phyloP scores from a whole-genome alignment of 2,797 vertebrate species.

The Holocentrus rufus region DNA sequence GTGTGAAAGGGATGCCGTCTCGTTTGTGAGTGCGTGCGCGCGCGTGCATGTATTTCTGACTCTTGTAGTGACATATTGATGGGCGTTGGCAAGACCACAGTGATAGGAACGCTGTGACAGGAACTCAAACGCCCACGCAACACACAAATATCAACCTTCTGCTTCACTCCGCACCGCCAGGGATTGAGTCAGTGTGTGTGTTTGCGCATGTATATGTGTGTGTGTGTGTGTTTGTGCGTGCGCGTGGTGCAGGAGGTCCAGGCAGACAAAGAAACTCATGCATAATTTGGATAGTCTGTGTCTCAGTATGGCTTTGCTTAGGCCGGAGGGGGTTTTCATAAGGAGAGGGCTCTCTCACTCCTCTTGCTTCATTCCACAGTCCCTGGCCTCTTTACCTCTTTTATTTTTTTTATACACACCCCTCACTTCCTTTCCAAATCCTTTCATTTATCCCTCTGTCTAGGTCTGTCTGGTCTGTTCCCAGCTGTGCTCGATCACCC shows the following conservation, averaged over 20 bases:
- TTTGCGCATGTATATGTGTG: background rate
- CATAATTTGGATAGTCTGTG: conserved; percentile 54
- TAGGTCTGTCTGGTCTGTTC: conserved; percentile 28
- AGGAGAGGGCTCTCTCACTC: conserved; percentile 26
- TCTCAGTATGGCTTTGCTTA: conserved; percentile 53
- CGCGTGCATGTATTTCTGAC: conserved; percentile 24
- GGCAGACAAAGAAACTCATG: conserved; percentile 65
- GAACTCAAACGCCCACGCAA: conserved; percentile 42
- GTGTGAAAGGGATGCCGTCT: conserved; percentile 19
- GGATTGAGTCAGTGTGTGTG: conserved; percentile 18
- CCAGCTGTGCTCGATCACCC: conserved; percentile 46
- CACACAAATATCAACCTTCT: conserved; percentile 44
- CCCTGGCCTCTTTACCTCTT: conserved; percentile 23
- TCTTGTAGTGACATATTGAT: conserved; percentile 45
- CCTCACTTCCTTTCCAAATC: conserved; percentile 28
- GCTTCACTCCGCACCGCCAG: conserved; percentile 45
- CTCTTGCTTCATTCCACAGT: conserved; percentile 9
- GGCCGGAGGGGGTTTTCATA: conserved; percentile 36
- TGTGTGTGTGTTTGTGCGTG: conserved; percentile 14
- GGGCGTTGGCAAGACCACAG: conserved; percentile 24
- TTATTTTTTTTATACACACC: conserved; percentile 14
- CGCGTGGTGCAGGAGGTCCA: conserved; percentile 33
- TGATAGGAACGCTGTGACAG: conserved; percentile 50
- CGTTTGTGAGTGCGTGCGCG: conserved; percentile 8
- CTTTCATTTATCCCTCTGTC: conserved; percentile 40